Percentiles rank a stretch among this genome's conserved stretches.
Conservation (phyloP, 2,113 vertebrate species). For the Strigops habroptila region DNA sequence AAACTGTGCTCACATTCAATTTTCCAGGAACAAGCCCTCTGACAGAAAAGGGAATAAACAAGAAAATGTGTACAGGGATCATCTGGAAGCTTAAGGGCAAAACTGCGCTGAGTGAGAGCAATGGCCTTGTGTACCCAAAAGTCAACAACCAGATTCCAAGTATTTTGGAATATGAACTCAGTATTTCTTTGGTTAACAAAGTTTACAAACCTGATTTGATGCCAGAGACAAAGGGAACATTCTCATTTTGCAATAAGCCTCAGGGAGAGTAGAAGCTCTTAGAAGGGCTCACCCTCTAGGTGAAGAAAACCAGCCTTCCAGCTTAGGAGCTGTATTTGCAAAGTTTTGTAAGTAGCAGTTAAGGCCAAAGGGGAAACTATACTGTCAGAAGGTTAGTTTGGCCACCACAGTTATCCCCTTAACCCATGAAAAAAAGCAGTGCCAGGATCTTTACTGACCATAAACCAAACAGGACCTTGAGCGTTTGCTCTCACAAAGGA, state of each 20-base stretch:
- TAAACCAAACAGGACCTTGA: slow-evolving; percentile 14
- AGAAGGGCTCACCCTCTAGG: neutral
- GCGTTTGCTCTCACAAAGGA: neutral
- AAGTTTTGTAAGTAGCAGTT: neutral
- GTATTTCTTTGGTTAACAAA: slow-evolving; percentile 35
- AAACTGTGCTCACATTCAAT: neutral
- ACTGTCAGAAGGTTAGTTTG: neutral
- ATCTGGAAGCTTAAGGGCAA: neutral
- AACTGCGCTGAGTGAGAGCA: slow-evolving; percentile 21
- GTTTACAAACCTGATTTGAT: neutral
- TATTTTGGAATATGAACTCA: slow-evolving; percentile 56
- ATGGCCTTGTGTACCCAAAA: slow-evolving; percentile 34
- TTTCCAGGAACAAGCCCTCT: slow-evolving; percentile 13
- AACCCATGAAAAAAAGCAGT: neutral
- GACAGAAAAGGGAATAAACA: slow-evolving; percentile 30
- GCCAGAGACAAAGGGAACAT: slow-evolving; percentile 17
- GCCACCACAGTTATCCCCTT: neutral
- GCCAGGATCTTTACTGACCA: neutral
- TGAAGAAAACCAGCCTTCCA: neutral
- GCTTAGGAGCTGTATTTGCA: neutral
- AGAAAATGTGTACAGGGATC: slow-evolving; percentile 49
- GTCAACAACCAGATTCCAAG: slow-evolving; percentile 64
- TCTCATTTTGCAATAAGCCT: slow-evolving; percentile 38
- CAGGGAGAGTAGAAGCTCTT: neutral
- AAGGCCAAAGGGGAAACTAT: neutral